A percentile compares a stretch with the other conserved stretches of the same genome.
phyloP scores from a whole-genome alignment of 2,113 vertebrate species.

The Dasyurus viverrinus region DNA sequence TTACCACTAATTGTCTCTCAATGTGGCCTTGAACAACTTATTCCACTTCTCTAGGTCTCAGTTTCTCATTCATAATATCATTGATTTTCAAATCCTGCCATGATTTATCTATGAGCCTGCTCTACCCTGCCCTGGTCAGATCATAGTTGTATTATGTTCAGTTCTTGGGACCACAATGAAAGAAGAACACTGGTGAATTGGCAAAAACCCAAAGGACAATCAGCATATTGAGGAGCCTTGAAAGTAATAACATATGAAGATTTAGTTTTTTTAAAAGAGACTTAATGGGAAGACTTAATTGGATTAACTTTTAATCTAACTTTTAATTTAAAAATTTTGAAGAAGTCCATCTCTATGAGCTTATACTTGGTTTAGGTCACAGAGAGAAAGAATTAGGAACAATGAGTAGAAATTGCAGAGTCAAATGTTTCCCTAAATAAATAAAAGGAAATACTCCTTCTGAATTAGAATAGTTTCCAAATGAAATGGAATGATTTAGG shows the following conservation, averaged over 20 bases:
- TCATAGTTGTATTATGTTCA: neutral
- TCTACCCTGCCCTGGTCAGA: neutral
- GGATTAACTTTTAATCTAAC: too few species aligned
- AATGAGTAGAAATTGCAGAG: neutral
- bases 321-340: neutral
- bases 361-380: neutral
- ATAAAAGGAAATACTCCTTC: neutral
- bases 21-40: neutral
- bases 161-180: neutral
- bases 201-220: neutral
- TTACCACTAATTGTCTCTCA: neutral
- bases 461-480: neutral
- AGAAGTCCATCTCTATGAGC: neutral
- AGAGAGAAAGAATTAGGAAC: neutral
- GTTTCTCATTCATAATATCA: neutral
- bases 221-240: neutral
- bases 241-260: neutral
- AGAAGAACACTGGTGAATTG: neutral
- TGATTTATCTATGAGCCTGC: neutral
- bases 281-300: neutral
- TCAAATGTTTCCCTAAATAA: neutral
- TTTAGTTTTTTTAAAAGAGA: neutral
- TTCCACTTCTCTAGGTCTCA: neutral
- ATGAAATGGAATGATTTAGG: neutral
- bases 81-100: neutral